Evolutionary conservation across 2,113 vertebrate genomes (phyloP).

Genomic region (Chrysochloris asiatica): DNA sequence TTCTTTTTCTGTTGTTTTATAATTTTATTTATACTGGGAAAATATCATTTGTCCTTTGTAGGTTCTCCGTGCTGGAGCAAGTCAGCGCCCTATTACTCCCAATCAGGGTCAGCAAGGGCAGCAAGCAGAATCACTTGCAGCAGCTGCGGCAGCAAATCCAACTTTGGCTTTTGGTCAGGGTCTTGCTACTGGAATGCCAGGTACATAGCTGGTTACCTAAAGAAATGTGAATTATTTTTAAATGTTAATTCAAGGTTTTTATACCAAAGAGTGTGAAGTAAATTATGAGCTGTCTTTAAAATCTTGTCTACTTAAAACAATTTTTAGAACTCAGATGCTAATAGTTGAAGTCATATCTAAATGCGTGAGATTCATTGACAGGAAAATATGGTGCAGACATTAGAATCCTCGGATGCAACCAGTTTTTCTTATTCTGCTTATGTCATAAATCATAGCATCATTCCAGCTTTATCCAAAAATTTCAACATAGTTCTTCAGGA

Average conservation of each 20-base stretch:
- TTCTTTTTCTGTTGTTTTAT: conserved; percentile 21
- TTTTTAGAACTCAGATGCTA: conserved; percentile 39
- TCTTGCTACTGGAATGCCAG: conserved; percentile 94
- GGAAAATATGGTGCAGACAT: background rate
- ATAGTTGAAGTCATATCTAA: background rate
- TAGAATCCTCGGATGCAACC: background rate
- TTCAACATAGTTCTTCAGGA: background rate
- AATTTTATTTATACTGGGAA: conserved; percentile 61
- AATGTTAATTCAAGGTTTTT: background rate
- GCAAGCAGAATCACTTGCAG: conserved; percentile 94
- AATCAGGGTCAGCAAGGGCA: conserved; percentile 96
- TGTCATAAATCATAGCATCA: background rate
- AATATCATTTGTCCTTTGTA: conserved; percentile 76
- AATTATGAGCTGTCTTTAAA: conserved; percentile 39
- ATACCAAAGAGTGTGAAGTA: background rate
- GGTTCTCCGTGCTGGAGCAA: conserved; percentile 95
- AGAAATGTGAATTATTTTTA: conserved; percentile 52
- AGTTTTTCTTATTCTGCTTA: background rate
- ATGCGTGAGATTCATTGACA: background rate
- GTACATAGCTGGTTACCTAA: conserved; percentile 82
- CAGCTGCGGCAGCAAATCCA: conserved; percentile 92
- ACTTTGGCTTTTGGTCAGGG: conserved; percentile 94
- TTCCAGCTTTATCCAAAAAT: background rate
- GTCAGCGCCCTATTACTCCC: conserved; percentile 96
- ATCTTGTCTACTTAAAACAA: conserved; percentile 23